These are phyloP conservation scores for Leptinotarsa rubiginosa DNA, from an alignment of 2,888 invertebrate genomes.

Conservation along the genomic window DNA sequence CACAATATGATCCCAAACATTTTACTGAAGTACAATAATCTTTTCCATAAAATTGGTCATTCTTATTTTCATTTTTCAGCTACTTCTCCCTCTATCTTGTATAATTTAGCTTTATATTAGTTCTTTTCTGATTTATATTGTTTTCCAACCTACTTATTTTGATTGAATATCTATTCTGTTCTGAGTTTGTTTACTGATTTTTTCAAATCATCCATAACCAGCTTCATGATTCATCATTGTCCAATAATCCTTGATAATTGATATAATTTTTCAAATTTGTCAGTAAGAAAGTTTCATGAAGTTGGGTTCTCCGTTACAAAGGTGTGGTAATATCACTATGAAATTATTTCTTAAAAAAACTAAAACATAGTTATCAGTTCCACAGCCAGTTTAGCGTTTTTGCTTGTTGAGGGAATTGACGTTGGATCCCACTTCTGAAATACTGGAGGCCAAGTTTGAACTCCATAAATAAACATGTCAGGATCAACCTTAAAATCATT, in stretches of 20 bases:
- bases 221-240: background rate
- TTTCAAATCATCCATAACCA: constrained; percentile 20
- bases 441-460: too few species aligned
- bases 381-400: too few species aligned
- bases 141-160: constrained; percentile 25
- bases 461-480: too few species aligned
- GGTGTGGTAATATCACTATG: too few species aligned
- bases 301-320: too few species aligned
- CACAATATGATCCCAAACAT: constrained; percentile 52
- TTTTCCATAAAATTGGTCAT: constrained; percentile 36
- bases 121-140: constrained; percentile 16
- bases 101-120: constrained; percentile 23
- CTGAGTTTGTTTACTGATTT: constrained; percentile 52
- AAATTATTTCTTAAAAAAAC: too few species aligned
- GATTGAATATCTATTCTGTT: constrained; percentile 34
- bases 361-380: too few species aligned
- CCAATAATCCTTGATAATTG: background rate
- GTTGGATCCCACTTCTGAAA: too few species aligned
- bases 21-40: constrained; percentile 54
- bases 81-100: constrained; percentile 7
- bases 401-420: too few species aligned
- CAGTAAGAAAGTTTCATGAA: background rate
- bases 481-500: too few species aligned
- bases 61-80: constrained; percentile 23
- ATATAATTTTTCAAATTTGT: background rate